These are phyloP conservation scores for Hylaea fasciaria DNA, from an alignment of 2,888 invertebrate genomes.

Conservation along the genomic window DNA sequence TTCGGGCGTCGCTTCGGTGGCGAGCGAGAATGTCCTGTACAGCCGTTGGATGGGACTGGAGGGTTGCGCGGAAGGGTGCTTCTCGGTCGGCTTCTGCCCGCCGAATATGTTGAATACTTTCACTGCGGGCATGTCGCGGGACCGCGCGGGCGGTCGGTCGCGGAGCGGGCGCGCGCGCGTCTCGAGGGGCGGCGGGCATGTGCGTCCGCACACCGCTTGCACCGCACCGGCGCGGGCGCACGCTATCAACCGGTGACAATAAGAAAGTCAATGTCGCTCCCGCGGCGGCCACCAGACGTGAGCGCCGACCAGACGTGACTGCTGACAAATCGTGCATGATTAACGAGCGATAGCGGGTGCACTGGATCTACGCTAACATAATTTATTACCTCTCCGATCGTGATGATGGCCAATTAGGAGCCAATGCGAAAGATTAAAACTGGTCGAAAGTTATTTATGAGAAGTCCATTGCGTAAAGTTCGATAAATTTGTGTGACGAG, in stretches of 20 bases:
- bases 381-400: constrained; percentile 35
- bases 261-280: constrained; percentile 82
- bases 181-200: constrained; percentile 77
- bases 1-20: constrained; percentile 68
- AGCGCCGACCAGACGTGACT: constrained; percentile 28
- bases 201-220: constrained; percentile 57
- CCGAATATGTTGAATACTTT: constrained; percentile 84
- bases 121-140: constrained; percentile 84
- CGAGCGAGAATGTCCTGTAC: constrained; percentile 82
- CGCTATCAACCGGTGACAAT: constrained; percentile 69
- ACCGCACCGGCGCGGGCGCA: constrained; percentile 49
- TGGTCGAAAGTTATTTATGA: constrained; percentile 30
- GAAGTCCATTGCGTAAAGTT: constrained; percentile 14
- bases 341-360: constrained; percentile 40
- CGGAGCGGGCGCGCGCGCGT: constrained; percentile 78
- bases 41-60: constrained; percentile 77
- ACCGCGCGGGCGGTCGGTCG: constrained; percentile 74
- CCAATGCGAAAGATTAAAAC: constrained; percentile 23
- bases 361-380: constrained; percentile 37
- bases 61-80: constrained; percentile 68
- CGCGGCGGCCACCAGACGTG: constrained; percentile 60
- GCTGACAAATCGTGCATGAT: constrained; percentile 59
- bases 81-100: constrained; percentile 82
- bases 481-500: constrained; percentile 1
- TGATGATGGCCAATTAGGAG: constrained; percentile 33